Conservation (phyloP, 2,888 invertebrate species). For the Leuctra nigra region DNA sequence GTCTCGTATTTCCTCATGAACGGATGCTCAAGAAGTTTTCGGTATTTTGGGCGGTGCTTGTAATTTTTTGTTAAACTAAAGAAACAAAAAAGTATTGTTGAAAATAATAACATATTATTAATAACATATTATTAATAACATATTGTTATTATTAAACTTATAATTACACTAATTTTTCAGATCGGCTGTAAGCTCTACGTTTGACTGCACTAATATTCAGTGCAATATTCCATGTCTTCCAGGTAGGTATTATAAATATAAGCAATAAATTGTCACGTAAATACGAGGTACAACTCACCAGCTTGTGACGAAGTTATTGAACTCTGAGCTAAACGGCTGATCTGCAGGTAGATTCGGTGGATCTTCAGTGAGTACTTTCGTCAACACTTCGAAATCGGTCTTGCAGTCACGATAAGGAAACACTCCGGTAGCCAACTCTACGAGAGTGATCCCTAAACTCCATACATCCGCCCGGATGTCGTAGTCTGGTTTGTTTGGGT, state of each 20-base stretch:
- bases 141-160: too few relatives aligned
- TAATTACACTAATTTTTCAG: too few relatives aligned
- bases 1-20: constrained; percentile 73
- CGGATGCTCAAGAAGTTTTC: constrained; percentile 76
- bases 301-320: constrained; percentile 83
- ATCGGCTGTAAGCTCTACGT: too few relatives aligned
- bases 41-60: constrained; percentile 89
- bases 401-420: constrained; percentile 93
- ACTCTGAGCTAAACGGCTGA: constrained; percentile 73
- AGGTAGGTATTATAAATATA: too few relatives aligned
- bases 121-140: too few relatives aligned
- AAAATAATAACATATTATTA: constrained; percentile 6
- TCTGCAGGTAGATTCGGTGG: constrained; percentile 78
- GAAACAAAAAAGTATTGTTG: constrained; percentile 2
- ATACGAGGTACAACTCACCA: constrained; percentile 56
- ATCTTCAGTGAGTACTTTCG: constrained; percentile 83
- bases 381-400: constrained; percentile 95
- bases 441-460: constrained; percentile 94
- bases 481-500: constrained; percentile 90
- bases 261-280: too few relatives aligned
- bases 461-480: constrained; percentile 99
- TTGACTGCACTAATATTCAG: too few relatives aligned
- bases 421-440: constrained; percentile 93
- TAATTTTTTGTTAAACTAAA: constrained; percentile 88
- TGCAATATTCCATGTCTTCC: too few relatives aligned